Percentiles rank a stretch among this genome's conserved stretches.
Conservation (phyloP, 2,888 invertebrate genomes). For the Pemphredon lugubris region DNA sequence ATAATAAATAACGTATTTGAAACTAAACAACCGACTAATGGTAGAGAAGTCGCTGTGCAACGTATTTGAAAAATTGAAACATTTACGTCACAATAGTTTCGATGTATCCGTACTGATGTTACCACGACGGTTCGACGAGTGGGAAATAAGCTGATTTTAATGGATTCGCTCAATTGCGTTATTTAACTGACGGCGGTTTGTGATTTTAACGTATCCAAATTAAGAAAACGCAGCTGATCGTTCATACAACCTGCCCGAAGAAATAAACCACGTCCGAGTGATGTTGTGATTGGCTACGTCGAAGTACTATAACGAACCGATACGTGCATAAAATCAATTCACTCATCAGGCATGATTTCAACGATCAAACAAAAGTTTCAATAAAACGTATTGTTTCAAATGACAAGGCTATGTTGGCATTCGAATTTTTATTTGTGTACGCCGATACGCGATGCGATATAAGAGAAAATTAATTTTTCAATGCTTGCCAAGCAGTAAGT, state of each 20-base stretch:
- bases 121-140: slow-evolving; percentile 25
- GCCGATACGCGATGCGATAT: too few species aligned
- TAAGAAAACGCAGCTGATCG: slow-evolving; percentile 47
- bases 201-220: slow-evolving; percentile 48
- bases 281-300: slow-evolving; percentile 6
- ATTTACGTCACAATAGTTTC: slow-evolving; percentile 3
- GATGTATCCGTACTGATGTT: slow-evolving; percentile 26
- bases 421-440: too few species aligned
- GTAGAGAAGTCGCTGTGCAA: background rate
- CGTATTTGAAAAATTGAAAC: slow-evolving; percentile 6
- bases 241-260: slow-evolving; percentile 19
- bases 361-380: too few species aligned
- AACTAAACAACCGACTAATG: too few species aligned
- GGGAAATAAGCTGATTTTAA: slow-evolving; percentile 46
- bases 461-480: background rate
- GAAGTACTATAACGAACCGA: slow-evolving; percentile 9
- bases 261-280: slow-evolving; percentile 43
- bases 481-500: background rate
- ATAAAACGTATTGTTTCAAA: too few species aligned
- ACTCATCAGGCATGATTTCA: too few species aligned
- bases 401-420: too few species aligned
- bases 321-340: slow-evolving; percentile 3
- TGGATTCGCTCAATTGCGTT: slow-evolving; percentile 43
- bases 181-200: slow-evolving; percentile 42
- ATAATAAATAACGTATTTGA: too few species aligned